Conservation (phyloP, 2,888 invertebrate genomes). For the Reticulitermes lucifugus region DNA sequence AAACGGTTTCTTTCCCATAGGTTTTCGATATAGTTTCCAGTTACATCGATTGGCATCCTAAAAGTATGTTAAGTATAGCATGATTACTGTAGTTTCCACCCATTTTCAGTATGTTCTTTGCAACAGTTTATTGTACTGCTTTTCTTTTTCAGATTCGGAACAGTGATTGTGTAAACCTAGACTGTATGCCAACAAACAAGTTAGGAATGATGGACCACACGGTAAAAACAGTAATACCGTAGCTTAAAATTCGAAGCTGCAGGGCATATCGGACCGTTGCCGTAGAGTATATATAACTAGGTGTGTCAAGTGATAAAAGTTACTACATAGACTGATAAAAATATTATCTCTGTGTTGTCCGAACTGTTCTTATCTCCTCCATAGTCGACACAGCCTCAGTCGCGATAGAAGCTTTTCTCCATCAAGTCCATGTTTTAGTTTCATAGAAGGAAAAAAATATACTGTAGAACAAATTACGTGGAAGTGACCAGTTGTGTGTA, state of each 20-base stretch:
- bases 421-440: neutral
- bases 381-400: neutral
- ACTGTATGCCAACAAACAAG: neutral
- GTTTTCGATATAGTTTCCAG: no score
- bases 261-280: neutral
- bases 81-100: neutral
- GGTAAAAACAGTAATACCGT: neutral
- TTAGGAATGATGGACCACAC: neutral
- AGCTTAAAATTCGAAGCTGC: neutral
- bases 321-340: constrained; percentile 16
- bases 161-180: neutral
- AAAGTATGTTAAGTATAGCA: neutral
- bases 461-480: neutral
- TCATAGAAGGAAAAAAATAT: neutral
- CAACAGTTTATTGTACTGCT: neutral
- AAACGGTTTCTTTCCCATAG: no score
- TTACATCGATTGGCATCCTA: neutral
- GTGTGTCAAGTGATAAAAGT: constrained; percentile 20
- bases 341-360: constrained; percentile 20
- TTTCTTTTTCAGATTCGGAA: constrained; percentile 19
- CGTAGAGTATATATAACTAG: constrained; percentile 12
- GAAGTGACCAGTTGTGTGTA: neutral
- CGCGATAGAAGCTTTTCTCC: neutral
- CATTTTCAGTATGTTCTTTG: neutral
- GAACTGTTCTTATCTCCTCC: neutral